These are phyloP conservation scores for Pegoplata infirma DNA, from an alignment of 2,888 invertebrate genomes.

Conservation along the genomic window DNA sequence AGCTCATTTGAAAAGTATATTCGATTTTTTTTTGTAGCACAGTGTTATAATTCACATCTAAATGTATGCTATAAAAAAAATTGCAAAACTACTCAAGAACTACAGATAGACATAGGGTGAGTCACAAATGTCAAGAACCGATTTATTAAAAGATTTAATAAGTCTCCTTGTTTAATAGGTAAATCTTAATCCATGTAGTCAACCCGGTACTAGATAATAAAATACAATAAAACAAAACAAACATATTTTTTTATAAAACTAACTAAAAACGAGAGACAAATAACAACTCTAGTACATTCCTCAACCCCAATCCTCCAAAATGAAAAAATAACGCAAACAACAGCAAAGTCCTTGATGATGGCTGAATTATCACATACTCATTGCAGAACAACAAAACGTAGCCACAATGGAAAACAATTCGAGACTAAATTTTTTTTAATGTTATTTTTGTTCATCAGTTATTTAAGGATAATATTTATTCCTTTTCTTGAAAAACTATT, in stretches of 20 bases:
- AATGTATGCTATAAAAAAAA: too few species aligned
- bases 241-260: conserved; percentile 9
- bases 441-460: conserved; percentile 25
- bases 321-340: background rate
- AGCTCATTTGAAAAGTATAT: too few species aligned
- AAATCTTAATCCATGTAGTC: too few species aligned
- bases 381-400: conserved; percentile 8
- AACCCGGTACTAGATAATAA: too few species aligned
- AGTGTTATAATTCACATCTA: too few species aligned
- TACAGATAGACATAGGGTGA: too few species aligned
- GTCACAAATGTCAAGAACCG: too few species aligned
- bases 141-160: too few species aligned
- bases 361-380: conserved; percentile 59
- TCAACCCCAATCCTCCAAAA: background rate
- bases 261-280: conserved; percentile 41
- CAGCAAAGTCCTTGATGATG: conserved; percentile 50
- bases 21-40: too few species aligned
- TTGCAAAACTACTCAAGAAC: too few species aligned
- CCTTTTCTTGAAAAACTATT: conserved; percentile 31
- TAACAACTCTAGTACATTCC: conserved; percentile 28
- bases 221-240: background rate
- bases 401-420: conserved; percentile 29
- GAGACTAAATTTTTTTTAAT: background rate
- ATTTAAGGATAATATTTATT: conserved; percentile 59
- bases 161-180: too few species aligned